phyloP scores from a whole-genome alignment of 2,113 vertebrate genomes.

The Sinocyclocheilus anophthalmus region DNA sequence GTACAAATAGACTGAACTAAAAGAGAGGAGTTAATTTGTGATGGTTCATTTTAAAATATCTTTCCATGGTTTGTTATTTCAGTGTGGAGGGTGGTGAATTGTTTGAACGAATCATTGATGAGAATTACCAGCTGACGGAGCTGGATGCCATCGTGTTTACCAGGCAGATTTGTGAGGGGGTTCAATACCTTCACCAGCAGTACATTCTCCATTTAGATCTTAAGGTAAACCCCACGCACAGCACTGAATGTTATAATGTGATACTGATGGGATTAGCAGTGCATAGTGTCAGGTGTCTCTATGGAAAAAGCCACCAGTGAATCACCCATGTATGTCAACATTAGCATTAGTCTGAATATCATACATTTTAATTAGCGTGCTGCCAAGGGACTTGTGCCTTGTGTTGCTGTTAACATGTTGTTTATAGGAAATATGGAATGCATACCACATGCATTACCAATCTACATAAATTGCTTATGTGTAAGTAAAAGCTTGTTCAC shows the following conservation, averaged over 20 bases:
- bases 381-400: not conserved
- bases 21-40: not conserved
- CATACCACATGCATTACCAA: not conserved
- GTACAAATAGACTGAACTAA: not conserved
- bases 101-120: conserved; percentile 87
- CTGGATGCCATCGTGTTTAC: conserved; percentile 85
- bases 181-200: conserved; percentile 87
- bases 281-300: not conserved
- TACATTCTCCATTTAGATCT: conserved; percentile 91
- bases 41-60: not conserved
- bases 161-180: conserved; percentile 87
- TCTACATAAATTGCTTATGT: not conserved
- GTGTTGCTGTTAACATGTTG: not conserved
- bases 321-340: not conserved
- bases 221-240: conserved; percentile 74
- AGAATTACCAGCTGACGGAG: conserved; percentile 82
- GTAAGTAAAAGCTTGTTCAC: not conserved
- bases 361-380: not conserved
- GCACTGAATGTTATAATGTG: conserved; percentile 12
- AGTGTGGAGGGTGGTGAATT: conserved; percentile 88
- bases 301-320: not conserved
- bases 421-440: not conserved
- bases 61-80: conserved; percentile 47
- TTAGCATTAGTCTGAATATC: not conserved
- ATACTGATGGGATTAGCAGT: conserved; percentile 7